Evolutionary conservation across 1,140 invertebrate genomes (phyloP).

Genomic region (Hylyphantes graminicola): DNA sequence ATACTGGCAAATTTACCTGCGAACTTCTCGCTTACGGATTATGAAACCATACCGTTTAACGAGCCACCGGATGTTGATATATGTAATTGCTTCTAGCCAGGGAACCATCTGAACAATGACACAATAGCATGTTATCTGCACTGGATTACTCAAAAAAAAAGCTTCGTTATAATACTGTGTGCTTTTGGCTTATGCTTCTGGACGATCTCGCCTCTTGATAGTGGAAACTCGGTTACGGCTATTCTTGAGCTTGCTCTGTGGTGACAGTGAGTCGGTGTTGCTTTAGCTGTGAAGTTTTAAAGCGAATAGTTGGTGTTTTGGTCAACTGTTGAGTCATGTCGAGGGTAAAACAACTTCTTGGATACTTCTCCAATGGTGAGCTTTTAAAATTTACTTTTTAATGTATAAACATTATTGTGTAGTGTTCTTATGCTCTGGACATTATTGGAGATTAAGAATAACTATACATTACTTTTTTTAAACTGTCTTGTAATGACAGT

Average conservation of each 20-base stretch:
- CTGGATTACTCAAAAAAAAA: slow-evolving; percentile 6
- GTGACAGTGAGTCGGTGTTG: slow-evolving; percentile 6
- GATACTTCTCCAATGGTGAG: slow-evolving; percentile 38
- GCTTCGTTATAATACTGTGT: slow-evolving; percentile 6
- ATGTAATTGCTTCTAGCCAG: slow-evolving; percentile 38
- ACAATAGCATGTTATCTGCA: slow-evolving; percentile 56
- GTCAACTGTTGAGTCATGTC: slow-evolving; percentile 22
- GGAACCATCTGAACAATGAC: slow-evolving; percentile 41
- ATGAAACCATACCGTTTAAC: slow-evolving; percentile 45
- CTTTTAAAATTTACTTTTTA: no score
- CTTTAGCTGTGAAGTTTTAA: slow-evolving; percentile 13
- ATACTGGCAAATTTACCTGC: background rate
- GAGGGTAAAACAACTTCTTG: slow-evolving; percentile 37
- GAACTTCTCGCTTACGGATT: slow-evolving; percentile 7
- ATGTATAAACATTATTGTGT: no score
- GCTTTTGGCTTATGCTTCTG: slow-evolving; percentile 11
- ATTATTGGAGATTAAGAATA: no score
- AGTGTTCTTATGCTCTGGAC: no score
- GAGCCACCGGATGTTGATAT: slow-evolving; percentile 47
- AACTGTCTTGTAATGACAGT: no score
- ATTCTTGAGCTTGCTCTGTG: slow-evolving; percentile 31
- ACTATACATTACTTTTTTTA: no score
- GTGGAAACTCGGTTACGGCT: slow-evolving; percentile 25
- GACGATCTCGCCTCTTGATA: slow-evolving; percentile 23
- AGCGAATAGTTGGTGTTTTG: slow-evolving; percentile 4